Evolutionary conservation across 2,113 vertebrate species (phyloP).

Genomic region (Suncus etruscus): DNA sequence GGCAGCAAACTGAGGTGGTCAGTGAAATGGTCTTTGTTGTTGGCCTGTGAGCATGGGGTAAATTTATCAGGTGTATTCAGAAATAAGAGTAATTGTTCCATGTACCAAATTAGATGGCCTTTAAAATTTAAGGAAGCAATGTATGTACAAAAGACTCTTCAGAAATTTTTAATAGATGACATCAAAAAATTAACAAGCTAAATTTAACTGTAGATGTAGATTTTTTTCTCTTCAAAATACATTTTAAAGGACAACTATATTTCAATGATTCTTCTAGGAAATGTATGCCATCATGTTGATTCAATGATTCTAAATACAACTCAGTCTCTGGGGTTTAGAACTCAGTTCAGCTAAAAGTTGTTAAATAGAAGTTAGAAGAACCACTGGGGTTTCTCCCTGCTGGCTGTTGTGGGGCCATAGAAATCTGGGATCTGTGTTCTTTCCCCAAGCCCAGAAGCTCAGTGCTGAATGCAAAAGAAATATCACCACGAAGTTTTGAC

Average conservation of each 20-base stretch:
- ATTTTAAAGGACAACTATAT: conserved; percentile 12
- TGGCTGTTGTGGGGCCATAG: neutral
- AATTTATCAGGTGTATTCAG: conserved; percentile 19
- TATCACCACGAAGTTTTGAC: neutral
- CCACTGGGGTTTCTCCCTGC: neutral
- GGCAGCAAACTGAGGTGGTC: neutral
- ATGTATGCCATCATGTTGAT: neutral
- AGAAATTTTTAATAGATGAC: conserved; percentile 37
- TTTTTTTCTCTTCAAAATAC: neutral
- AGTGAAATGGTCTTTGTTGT: neutral
- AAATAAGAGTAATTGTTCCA: conserved; percentile 6
- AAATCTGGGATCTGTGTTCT: neutral
- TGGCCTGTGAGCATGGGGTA: neutral
- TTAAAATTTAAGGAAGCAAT: conserved; percentile 7
- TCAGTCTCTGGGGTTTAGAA: neutral
- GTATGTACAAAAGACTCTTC: neutral
- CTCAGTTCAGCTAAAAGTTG: neutral
- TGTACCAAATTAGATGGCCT: neutral
- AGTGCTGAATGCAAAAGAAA: conserved; percentile 16
- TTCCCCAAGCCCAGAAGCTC: neutral
- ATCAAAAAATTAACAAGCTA: conserved; percentile 9
- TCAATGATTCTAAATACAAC: conserved; percentile 17
- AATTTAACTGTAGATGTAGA: conserved; percentile 15
- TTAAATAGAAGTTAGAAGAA: neutral
- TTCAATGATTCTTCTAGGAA: neutral